Evolutionary conservation across 53 echinoderm and acorn worm species (phyloP).

Genomic region (Echinometra lucunter): DNA sequence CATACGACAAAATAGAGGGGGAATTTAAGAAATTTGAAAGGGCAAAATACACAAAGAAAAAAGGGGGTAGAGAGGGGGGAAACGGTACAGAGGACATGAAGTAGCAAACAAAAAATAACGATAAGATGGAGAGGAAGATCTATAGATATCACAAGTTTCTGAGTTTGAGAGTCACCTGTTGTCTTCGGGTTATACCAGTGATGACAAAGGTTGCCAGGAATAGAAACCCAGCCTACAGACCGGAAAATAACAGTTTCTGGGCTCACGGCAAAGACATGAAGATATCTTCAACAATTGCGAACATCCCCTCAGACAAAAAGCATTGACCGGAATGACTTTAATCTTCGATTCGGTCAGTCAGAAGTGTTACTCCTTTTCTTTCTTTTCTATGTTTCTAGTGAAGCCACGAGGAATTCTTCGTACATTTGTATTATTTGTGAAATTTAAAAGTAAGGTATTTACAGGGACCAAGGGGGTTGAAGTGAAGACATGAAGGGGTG

Average conservation of each 20-base stretch:
- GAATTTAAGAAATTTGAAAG: no score
- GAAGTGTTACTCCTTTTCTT: no score
- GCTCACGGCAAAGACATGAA: not conserved
- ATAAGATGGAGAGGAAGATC: not conserved
- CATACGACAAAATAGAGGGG: not conserved
- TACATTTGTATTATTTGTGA: no score
- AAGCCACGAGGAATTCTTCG: no score
- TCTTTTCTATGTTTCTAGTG: no score
- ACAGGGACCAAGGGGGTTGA: no score
- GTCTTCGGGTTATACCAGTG: not conserved
- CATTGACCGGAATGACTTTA: not conserved
- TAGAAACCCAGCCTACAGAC: slow-evolving; percentile 6
- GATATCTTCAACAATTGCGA: not conserved
- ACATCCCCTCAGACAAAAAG: not conserved
- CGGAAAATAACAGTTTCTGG: slow-evolving; percentile 21
- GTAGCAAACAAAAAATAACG: not conserved
- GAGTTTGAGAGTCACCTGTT: slow-evolving; percentile 26
- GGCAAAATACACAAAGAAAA: not conserved
- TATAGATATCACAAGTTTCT: slow-evolving; percentile 32
- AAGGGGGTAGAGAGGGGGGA: no score
- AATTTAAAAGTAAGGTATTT: no score
- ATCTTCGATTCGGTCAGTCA: no score
- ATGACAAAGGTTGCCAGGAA: not conserved
- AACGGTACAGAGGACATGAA: no score
- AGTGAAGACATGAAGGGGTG: no score